A percentile compares a stretch with the other conserved stretches of the same genome.
phyloP scores from a whole-genome alignment of 2,113 vertebrate genomes.

The Melanotaenia duboulayi region DNA sequence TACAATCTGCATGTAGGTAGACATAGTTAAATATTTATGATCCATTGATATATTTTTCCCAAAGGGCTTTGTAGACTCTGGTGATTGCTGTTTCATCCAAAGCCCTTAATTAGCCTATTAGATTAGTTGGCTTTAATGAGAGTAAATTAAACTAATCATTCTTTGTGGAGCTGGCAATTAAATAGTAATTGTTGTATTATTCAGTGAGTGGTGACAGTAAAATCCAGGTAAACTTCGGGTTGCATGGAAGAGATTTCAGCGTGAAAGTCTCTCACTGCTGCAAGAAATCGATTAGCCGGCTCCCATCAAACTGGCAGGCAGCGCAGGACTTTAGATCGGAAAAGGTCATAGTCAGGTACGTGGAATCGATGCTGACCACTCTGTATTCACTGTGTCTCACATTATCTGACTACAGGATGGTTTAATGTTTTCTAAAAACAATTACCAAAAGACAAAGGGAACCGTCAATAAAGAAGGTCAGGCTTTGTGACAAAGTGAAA shows the following conservation, averaged over 20 bases:
- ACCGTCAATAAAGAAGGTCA: conserved; percentile 70
- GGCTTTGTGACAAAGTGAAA: conserved; percentile 57
- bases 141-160: conserved; percentile 79
- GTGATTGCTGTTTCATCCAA: conserved; percentile 73
- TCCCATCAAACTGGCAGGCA: conserved; percentile 71
- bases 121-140: conserved; percentile 73
- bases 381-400: conserved; percentile 70
- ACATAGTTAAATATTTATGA: conserved; percentile 79
- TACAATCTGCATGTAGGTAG: conserved; percentile 70
- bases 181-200: conserved; percentile 79
- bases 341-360: conserved; percentile 77
- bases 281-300: conserved; percentile 64
- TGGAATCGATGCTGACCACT: conserved; percentile 75
- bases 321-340: conserved; percentile 67
- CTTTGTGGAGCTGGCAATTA: conserved; percentile 70
- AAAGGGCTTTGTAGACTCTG: conserved; percentile 55
- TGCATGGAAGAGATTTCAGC: conserved; percentile 39
- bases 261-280: conserved; percentile 53
- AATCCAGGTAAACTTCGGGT: conserved; percentile 55
- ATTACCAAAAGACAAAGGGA: conserved; percentile 74
- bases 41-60: conserved; percentile 72
- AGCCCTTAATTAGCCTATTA: conserved; percentile 79
- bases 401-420: conserved; percentile 59
- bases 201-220: conserved; percentile 57
- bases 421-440: conserved; percentile 70